Conservation (phyloP, 2,113 vertebrate species). For the Crotalus viridis region DNA sequence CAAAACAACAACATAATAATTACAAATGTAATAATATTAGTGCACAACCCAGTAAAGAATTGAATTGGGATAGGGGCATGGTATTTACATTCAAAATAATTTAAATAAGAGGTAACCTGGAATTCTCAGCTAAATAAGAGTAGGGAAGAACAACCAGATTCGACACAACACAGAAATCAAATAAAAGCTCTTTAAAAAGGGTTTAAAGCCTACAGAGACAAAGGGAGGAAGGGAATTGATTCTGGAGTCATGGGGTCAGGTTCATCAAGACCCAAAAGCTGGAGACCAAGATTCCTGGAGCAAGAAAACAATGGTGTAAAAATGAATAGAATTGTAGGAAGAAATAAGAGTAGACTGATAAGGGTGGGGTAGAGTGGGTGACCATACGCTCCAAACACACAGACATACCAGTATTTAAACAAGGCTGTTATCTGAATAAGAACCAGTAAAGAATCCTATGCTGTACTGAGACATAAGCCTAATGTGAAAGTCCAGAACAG, state of each 20-base stretch:
- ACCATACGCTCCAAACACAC: background rate
- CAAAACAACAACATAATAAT: background rate
- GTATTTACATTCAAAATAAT: background rate
- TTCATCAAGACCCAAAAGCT: background rate
- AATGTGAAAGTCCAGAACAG: background rate
- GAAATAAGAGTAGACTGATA: background rate
- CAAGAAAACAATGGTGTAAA: background rate
- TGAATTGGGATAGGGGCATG: background rate
- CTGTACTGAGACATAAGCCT: background rate
- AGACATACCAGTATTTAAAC: background rate
- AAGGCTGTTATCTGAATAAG: background rate
- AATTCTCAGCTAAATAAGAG: background rate
- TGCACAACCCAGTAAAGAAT: background rate
- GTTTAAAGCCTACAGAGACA: background rate
- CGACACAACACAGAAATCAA: background rate
- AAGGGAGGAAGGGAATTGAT: background rate
- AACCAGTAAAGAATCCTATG: background rate
- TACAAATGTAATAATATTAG: background rate
- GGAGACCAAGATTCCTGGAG: background rate
- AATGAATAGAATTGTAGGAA: background rate
- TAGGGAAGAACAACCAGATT: background rate
- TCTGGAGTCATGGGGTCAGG: background rate
- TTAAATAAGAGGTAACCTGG: background rate
- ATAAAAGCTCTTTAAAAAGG: background rate
- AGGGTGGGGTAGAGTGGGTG: background rate